phyloP scores from a whole-genome alignment of 2,113 vertebrate genomes.

The Eulemur rufifrons region DNA sequence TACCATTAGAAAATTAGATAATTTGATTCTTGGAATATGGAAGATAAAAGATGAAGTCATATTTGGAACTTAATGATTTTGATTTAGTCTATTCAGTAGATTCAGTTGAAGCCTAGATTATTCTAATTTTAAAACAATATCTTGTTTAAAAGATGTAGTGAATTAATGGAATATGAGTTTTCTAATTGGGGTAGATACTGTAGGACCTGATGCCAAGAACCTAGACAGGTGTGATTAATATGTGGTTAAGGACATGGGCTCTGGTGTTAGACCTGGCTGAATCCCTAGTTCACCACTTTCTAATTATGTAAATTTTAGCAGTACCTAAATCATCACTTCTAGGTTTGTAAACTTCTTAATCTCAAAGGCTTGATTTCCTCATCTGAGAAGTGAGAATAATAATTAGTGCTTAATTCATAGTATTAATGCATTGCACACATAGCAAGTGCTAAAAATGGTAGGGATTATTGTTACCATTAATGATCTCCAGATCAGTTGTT shows the following conservation, averaged over 20 bases:
- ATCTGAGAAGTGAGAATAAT: not conserved
- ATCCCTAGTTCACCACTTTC: not conserved
- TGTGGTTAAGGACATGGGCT: not conserved
- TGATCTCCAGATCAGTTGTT: not conserved
- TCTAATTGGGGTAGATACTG: not conserved
- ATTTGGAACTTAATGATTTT: not conserved
- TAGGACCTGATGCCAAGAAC: not conserved
- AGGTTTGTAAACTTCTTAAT: constrained; percentile 27
- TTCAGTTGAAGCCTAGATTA: not conserved
- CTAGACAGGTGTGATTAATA: not conserved
- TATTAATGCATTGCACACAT: not conserved
- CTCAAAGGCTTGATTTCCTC: not conserved
- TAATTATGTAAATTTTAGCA: not conserved
- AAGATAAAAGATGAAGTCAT: not conserved
- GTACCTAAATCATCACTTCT: not conserved
- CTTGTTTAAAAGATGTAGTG: constrained; percentile 5
- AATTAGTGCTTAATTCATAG: constrained; percentile 5
- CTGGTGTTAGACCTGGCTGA: not conserved
- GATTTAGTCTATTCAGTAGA: not conserved
- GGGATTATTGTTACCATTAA: not conserved
- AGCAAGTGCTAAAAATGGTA: not conserved
- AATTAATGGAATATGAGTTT: not conserved
- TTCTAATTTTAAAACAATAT: not conserved
- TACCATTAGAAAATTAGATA: not conserved
- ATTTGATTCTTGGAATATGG: not conserved